These are phyloP conservation scores for Acanthisitta chloris DNA, from an alignment of 2,113 vertebrate species.

Conservation along the genomic window DNA sequence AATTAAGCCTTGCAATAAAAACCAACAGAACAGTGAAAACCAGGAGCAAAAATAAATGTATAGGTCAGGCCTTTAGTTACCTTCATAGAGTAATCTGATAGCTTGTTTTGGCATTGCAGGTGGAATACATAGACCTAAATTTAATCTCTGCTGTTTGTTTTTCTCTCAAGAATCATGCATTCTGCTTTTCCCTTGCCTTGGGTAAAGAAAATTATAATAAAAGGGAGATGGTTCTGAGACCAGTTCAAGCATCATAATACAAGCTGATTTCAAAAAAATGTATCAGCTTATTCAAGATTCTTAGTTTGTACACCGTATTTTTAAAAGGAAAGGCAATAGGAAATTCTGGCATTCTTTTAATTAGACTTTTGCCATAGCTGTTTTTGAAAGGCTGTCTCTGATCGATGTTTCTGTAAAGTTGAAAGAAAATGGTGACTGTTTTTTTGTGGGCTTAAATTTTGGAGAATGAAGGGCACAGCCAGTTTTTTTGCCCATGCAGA, in stretches of 20 bases:
- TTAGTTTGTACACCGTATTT: background rate
- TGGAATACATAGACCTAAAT: background rate
- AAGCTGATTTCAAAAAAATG: background rate
- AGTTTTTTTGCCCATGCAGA: background rate
- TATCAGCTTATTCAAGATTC: background rate
- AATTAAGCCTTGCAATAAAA: slow-evolving; percentile 56
- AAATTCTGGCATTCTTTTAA: background rate
- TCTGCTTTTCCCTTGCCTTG: background rate
- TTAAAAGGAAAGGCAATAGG: background rate
- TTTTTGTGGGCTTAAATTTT: background rate
- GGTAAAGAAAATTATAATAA: background rate
- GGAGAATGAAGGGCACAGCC: background rate
- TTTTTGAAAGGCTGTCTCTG: background rate
- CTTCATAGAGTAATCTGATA: slow-evolving; percentile 4
- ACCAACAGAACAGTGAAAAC: slow-evolving; percentile 17
- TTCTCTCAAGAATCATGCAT: background rate
- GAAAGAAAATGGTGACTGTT: background rate
- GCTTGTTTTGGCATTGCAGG: slow-evolving; percentile 21
- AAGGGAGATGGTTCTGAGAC: background rate
- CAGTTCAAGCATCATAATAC: background rate
- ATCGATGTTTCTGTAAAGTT: background rate
- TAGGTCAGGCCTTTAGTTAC: background rate
- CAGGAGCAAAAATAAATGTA: slow-evolving; percentile 4
- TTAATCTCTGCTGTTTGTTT: slow-evolving; percentile 11
- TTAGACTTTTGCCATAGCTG: background rate